Evolutionary conservation across 1,140 invertebrate genomes (phyloP).

Genomic region (Drosophila takahashii): DNA sequence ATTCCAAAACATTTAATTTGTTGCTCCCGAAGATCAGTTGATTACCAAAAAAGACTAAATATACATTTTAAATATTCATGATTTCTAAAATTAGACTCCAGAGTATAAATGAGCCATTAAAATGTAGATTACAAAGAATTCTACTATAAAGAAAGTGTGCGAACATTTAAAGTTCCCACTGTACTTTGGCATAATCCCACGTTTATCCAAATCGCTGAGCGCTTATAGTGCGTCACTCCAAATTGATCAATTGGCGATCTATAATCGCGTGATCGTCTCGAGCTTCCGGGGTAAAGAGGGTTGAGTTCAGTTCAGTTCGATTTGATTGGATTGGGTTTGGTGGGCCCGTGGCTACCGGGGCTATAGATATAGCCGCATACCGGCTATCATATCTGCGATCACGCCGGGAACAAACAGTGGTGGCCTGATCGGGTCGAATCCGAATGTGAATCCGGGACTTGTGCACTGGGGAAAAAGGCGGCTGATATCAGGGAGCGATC

Average conservation of each 20-base stretch:
- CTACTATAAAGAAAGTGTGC: no score
- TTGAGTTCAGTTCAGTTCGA: background rate
- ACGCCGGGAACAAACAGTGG: background rate
- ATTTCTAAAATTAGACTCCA: background rate
- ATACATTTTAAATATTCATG: background rate
- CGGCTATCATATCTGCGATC: slow-evolving; percentile 22
- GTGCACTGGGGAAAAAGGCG: slow-evolving; percentile 7
- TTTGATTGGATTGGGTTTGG: slow-evolving; percentile 7
- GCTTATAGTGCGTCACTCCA: slow-evolving; percentile 19
- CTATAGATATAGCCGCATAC: slow-evolving; percentile 6
- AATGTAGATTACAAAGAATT: no score
- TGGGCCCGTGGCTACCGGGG: background rate
- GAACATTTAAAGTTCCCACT: background rate
- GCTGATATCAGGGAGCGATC: slow-evolving; percentile 31
- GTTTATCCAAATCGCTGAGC: slow-evolving; percentile 31
- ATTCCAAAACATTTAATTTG: background rate
- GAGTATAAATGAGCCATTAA: background rate
- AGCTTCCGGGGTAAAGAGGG: slow-evolving; percentile 18
- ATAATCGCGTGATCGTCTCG: slow-evolving; percentile 33
- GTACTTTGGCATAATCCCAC: slow-evolving; percentile 1
- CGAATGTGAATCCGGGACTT: slow-evolving; percentile 12
- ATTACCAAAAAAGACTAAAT: background rate
- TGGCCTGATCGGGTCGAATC: slow-evolving; percentile 27
- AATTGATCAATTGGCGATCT: slow-evolving; percentile 43
- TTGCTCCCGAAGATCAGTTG: background rate